A percentile compares a stretch with the other conserved stretches of the same genome.
Evolutionary conservation across 1,140 invertebrate species (phyloP).

Genomic region (Leptinotarsa undecemlineata): DNA sequence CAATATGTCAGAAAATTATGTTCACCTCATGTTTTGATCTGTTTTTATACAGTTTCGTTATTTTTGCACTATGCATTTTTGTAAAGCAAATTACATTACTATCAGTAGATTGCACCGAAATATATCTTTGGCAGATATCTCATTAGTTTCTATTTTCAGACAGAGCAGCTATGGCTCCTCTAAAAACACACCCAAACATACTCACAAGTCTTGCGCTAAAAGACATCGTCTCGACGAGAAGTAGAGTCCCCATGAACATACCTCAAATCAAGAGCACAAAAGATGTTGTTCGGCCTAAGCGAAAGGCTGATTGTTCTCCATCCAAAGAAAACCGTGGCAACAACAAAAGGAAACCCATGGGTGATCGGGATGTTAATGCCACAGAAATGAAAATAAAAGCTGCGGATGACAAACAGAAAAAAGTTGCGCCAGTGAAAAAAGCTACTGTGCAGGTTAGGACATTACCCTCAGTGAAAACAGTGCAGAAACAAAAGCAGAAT

Average conservation of each 20-base stretch:
- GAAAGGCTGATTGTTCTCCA: conserved; percentile 63
- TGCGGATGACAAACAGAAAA: conserved; percentile 35
- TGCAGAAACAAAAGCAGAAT: conserved; percentile 51
- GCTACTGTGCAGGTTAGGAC: conserved; percentile 60
- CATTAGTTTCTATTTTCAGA: not conserved
- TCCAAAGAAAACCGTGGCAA: conserved; percentile 58
- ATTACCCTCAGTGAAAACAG: conserved; percentile 59
- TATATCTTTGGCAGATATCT: too few relatives aligned
- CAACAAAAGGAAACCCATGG: conserved; percentile 71
- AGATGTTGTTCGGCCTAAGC: conserved; percentile 49
- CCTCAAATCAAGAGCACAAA: conserved; percentile 31
- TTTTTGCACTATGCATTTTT: too few relatives aligned
- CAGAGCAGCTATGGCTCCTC: conserved; percentile 38
- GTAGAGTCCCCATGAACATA: conserved; percentile 24
- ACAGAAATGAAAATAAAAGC: conserved; percentile 1
- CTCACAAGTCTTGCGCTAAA: conserved; percentile 2
- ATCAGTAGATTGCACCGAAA: too few relatives aligned
- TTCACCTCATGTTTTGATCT: too few relatives aligned
- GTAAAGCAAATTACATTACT: too few relatives aligned
- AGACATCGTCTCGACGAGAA: conserved; percentile 36
- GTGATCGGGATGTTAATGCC: conserved; percentile 66
- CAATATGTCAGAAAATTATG: too few relatives aligned
- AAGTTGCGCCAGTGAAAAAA: conserved; percentile 54
- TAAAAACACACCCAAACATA: conserved; percentile 29
- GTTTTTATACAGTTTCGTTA: too few relatives aligned